A percentile compares a stretch with the other conserved stretches of the same genome.
phyloP scores from a whole-genome alignment of 35 echinoderm and acorn worm species.

The Strongylocentrotus purpuratus region DNA sequence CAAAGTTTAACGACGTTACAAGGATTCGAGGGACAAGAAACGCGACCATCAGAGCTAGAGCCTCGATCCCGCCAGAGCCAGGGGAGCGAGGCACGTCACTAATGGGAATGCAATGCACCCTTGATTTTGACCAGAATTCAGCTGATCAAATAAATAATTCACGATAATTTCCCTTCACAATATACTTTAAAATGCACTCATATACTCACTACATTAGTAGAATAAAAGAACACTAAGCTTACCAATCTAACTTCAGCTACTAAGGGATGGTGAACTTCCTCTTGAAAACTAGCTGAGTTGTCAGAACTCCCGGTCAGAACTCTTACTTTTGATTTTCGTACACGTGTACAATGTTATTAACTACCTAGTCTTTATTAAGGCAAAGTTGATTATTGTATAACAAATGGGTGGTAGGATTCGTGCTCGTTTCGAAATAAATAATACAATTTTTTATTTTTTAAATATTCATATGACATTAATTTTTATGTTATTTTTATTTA shows the following conservation, averaged over 20 bases:
- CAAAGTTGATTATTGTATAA: background rate
- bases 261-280: background rate
- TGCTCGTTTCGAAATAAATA: too few species aligned
- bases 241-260: background rate
- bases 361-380: background rate
- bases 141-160: too few species aligned
- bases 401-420: background rate
- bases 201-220: background rate
- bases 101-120: too few species aligned
- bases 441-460: too few species aligned
- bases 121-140: too few species aligned
- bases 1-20: too few species aligned
- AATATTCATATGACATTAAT: background rate
- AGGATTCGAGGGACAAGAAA: too few species aligned
- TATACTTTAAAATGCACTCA: background rate
- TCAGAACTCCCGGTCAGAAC: background rate
- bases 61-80: too few species aligned
- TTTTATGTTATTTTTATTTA: background rate
- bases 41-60: too few species aligned
- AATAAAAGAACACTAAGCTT: background rate
- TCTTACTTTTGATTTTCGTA: background rate
- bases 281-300: background rate
- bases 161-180: too few species aligned
- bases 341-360: constrained; percentile 11
- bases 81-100: too few species aligned